Conservation (phyloP, 1,140 invertebrate genomes). For the Drosophila funebris region DNA sequence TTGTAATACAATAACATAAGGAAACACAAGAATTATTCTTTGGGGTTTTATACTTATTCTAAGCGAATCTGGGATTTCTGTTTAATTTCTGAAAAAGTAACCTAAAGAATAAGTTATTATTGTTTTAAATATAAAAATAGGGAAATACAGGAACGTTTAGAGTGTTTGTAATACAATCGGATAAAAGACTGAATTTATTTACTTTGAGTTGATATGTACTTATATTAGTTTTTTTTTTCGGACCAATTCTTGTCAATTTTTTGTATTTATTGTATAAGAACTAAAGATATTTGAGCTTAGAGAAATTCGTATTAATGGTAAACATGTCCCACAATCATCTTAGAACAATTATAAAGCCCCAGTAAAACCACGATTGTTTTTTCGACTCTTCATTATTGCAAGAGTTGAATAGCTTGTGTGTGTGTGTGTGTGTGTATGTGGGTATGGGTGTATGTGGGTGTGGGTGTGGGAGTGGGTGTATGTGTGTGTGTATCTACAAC, state of each 20-base stretch:
- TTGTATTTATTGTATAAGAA: not conserved
- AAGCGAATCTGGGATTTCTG: constrained; percentile 6
- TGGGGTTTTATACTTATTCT: constrained; percentile 32
- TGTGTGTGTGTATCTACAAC: constrained; percentile 31
- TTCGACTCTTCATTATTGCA: constrained; percentile 32
- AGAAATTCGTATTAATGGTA: not conserved
- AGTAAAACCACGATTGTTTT: constrained; percentile 36
- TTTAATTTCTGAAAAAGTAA: not conserved
- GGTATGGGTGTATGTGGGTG: constrained; percentile 3
- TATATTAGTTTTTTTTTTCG: not conserved
- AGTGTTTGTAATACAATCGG: not conserved
- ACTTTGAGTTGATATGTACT: constrained; percentile 1
- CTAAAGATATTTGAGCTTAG: not conserved
- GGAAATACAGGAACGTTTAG: not conserved
- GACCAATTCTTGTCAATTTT: not conserved
- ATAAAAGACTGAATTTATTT: not conserved
- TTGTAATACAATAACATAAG: constrained; percentile 36
- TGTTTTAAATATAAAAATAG: too few relatives aligned
- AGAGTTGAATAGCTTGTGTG: constrained; percentile 38
- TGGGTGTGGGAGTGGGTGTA: constrained; percentile 1
- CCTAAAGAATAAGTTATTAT: too few relatives aligned
- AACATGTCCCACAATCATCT: not conserved
- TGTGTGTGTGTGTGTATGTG: constrained; percentile 1
- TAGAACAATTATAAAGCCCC: constrained; percentile 30
- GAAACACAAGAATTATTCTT: constrained; percentile 23